A percentile compares a stretch with the other conserved stretches of the same genome.
Conservation (phyloP, 2,113 vertebrate genomes). For the Amazona vittata region DNA sequence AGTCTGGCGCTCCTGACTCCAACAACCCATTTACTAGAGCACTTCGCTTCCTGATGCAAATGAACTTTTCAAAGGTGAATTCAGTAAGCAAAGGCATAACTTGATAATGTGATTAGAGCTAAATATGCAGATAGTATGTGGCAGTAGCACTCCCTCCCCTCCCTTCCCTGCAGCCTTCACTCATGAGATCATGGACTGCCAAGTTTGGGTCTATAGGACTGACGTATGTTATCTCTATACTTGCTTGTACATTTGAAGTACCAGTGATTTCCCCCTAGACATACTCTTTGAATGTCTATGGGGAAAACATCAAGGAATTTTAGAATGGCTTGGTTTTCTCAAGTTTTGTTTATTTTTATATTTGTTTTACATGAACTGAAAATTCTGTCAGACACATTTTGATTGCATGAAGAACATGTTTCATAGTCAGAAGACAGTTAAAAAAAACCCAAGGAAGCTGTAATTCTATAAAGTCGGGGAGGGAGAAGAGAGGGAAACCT, state of each 20-base stretch:
- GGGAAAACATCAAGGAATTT: slow-evolving; percentile 65
- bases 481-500: background rate
- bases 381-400: slow-evolving; percentile 53
- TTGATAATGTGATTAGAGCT: background rate
- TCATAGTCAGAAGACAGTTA: slow-evolving; percentile 15
- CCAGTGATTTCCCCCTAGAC: slow-evolving; percentile 53
- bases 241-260: slow-evolving; percentile 38
- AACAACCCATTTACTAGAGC: background rate
- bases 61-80: background rate
- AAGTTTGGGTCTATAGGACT: slow-evolving; percentile 4
- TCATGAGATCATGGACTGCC: background rate
- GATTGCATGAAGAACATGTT: background rate
- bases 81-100: background rate
- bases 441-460: background rate
- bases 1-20: background rate
- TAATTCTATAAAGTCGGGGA: background rate
- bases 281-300: slow-evolving; percentile 46
- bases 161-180: background rate
- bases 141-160: background rate
- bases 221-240: slow-evolving; percentile 31
- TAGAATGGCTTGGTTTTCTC: slow-evolving; percentile 48
- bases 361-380: slow-evolving; percentile 59
- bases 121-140: background rate
- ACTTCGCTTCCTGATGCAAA: background rate
- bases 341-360: slow-evolving; percentile 49